Base-by-base conservation (phyloP, 2,113 vertebrate species). In the Pedionomus torquatus region DNA sequence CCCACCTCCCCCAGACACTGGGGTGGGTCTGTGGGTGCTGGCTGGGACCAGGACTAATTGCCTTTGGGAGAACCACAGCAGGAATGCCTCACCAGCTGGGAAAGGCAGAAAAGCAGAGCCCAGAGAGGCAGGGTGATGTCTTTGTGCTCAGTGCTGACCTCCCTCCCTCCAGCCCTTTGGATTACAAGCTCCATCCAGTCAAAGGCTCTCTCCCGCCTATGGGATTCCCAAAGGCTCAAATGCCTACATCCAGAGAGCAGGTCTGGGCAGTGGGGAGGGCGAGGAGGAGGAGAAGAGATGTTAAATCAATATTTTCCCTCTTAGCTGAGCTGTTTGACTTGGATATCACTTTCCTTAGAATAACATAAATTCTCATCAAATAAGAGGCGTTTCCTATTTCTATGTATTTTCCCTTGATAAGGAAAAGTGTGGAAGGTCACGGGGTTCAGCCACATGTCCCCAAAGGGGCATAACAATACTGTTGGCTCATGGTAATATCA, bases 401-500 rank as follows among this genome's bases (percentile, higher is more conserved):
- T 74, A 76, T 92, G 23, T 92, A 87, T 96, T 97, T 96, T 93
- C 37, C 39, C 88, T 76, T 58, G 93, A 94, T 90, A 95, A 95
- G 71, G 51, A 25, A 76, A 92, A 84, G 91, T 55, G 83, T 83
- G 92, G 89, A 94, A 95, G 93, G 95, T 88, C 87, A 90, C 4
- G 7, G 83, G 69, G 90, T 71, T 95, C 85, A 87, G 83, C 74
- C 78, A 64, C 84, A 31, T 5, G 60, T 93, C 93, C 93, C 93
- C 83, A 90, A 52, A 84, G 96, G 95, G 91, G 51, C 91, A 94
- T 89, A 97, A 93, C 95, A 97, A 96, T 44, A 46, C 54, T 91
- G 81, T 89, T 92, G 94, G 94, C 91, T 97, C 93, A 96, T 79
- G 95, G 97, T 95, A 97, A 93, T 85, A 90, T 46, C 92, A 87